Percentiles rank a stretch among this genome's conserved stretches.
These are phyloP conservation scores for Pocillopora meandrina DNA, from an alignment of 92 coral and sea anemone genomes.

Conservation along the genomic window DNA sequence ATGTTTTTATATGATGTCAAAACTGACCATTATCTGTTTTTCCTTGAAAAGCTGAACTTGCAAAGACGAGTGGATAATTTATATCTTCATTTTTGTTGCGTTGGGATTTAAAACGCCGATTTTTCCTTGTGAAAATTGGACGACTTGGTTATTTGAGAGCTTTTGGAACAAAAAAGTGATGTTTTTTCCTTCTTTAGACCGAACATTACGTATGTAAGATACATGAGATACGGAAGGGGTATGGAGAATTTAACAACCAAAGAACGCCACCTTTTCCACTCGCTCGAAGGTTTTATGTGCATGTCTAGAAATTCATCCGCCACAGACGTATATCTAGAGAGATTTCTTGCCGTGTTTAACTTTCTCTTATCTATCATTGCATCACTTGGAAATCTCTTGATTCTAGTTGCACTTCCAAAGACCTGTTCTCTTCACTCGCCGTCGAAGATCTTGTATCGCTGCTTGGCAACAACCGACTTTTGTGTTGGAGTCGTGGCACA, in stretches of 20 bases:
- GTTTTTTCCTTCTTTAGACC: too few species aligned
- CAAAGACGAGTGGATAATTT: too few species aligned
- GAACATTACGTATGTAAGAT: neutral
- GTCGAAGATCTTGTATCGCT: conserved; percentile 6
- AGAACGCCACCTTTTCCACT: neutral
- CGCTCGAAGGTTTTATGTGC: neutral
- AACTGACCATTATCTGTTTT: too few species aligned
- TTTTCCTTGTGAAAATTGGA: too few species aligned
- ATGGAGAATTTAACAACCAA: neutral
- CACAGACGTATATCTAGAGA: neutral
- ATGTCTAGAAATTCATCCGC: neutral
- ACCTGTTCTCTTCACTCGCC: neutral
- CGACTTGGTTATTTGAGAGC: too few species aligned
- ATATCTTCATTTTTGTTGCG: too few species aligned
- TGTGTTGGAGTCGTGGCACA: neutral
- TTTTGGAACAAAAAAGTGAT: too few species aligned
- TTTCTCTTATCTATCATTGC: conserved; percentile 1
- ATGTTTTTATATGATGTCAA: too few species aligned
- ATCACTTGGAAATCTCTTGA: neutral
- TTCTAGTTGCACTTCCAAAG: neutral
- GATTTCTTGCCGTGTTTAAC: conserved; percentile 1
- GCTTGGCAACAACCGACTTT: conserved; percentile 2
- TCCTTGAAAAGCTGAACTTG: too few species aligned
- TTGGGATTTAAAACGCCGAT: too few species aligned
- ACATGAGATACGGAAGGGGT: neutral